Base-by-base conservation (phyloP, 2,797 vertebrate genomes). In the Phoeniculus purpureus region DNA sequence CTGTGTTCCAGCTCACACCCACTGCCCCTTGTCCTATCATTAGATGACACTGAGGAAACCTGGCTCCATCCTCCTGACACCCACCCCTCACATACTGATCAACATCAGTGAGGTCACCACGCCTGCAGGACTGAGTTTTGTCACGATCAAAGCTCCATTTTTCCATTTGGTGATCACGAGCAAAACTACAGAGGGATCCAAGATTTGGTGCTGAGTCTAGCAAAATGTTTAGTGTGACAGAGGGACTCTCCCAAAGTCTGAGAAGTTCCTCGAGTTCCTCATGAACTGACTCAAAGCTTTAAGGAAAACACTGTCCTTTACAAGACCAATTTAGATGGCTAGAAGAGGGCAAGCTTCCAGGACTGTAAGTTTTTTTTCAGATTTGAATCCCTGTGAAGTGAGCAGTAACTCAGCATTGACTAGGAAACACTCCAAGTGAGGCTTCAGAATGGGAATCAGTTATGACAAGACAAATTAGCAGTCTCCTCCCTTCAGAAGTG, bases 141-240 rank as follows among this genome's bases (percentile, higher is more conserved):
- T 77, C 64, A 18, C 48, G 11, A 32, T 23, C 37, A 48, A 82
- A 40, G 40, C 76, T 51, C 40, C 18, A n/a, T 12, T 70, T 62
- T 45, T 72, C n/a, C 16, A 15, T 43, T 45, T 68, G 26, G 1
- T 48, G 17, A 47, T 43, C 4, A 2, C 0, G 0, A 84, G 25
- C 48, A 18, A 66, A 75, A 61, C 45, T 40, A 29, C 22, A 19
- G 20, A 72, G 22, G 20, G 32, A 82, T 6, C 34, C 50, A 37
- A 9, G 4, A 34, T 70, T 79, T 81, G 65, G 18, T 23, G 6
- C 18, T n/a, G 71, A 50, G 14, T 32, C 54, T 58, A 15, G 31
- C 31, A 64, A 31, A 17, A 40, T 20, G 6, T 15, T 74, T 23
- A 27, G 34, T 59, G n/a, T 31, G 20, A 71, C 3, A 81, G 54